Conservation (phyloP, 1,140 invertebrate species). For the Steinernema khuongi region DNA sequence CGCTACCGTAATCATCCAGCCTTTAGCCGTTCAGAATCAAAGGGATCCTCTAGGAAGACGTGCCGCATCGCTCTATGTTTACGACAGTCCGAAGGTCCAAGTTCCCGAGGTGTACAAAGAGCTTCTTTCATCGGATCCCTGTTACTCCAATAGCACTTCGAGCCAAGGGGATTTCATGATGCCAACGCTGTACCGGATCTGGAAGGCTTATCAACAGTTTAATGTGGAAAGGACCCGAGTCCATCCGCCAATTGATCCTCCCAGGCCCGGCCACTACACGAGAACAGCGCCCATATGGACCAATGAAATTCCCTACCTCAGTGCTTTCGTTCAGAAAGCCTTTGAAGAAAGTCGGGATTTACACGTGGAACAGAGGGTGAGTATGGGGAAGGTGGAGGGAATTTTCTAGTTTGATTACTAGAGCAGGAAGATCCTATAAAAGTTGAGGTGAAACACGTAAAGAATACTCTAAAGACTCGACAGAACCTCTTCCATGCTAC, state of each 20-base stretch:
- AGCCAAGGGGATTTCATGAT: not conserved
- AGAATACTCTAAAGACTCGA: no score
- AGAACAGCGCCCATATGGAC: not conserved
- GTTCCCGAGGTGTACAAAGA: not conserved
- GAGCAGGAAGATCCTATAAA: no score
- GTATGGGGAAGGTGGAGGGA: not conserved
- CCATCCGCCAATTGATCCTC: not conserved
- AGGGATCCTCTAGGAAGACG: not conserved
- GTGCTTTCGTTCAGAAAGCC: not conserved
- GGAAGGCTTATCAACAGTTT: not conserved
- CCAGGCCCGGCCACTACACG: not conserved
- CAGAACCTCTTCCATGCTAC: no score
- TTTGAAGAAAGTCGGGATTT: not conserved
- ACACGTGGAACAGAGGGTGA: not conserved
- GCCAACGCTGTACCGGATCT: not conserved
- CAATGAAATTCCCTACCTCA: not conserved
- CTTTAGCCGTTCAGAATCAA: not conserved
- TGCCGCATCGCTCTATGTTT: not conserved
- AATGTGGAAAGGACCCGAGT: not conserved
- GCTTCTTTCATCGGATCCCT: not conserved
- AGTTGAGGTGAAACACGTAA: no score
- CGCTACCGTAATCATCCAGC: no score
- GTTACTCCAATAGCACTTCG: not conserved
- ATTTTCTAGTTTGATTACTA: not conserved
- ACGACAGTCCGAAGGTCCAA: not conserved